Base-by-base conservation (phyloP, 2,888 invertebrate genomes). In the Callinectes sapidus region DNA sequence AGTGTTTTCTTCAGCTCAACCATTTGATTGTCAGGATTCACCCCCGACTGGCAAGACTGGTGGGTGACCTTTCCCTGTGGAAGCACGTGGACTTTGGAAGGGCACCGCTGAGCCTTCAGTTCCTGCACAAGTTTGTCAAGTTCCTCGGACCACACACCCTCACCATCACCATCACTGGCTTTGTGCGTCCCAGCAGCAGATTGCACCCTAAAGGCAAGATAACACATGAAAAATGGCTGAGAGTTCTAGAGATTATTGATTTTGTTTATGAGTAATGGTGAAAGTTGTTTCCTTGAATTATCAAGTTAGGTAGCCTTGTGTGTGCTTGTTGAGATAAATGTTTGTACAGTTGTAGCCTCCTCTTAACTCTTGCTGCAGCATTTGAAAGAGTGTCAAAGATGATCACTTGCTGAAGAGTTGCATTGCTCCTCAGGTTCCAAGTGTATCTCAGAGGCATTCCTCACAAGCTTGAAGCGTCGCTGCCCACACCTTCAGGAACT, bases 401-500 rank as follows among this genome's bases (percentile, higher is more conserved):
- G 13, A 32, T 66, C 35, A n/a, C 66, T 8, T 86, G 42, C 86
- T 86, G 18, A 42, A n/a, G n/a, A 13, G 3, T 35, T 81, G 16
- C 14, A 14, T 87, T 32, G 23, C 16, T 66, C 48, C 16, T 2
- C 42, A 92, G 92, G 93, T 13, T 91, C 93, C 28, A 85, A 89
- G 85, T 93, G 93, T 32, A 93, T 93, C 28, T 93, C 93, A 5
- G 93, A 93, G 87, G 93, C 93, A 6, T 93, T 93, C 86, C 86
- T 93, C 39, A 93, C 93, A 42, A 93, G 93, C 86, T 71, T 93
- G 86, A 93, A 93, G 66, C 88, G 93, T 1, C 91, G 93, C 55
- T 93, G 93, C 35, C 93, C 93, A 8, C 91, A 91, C 54, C 91
- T 93, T 18, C 93, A 93, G 61, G 93, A 93, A n/a, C 89, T 93